A percentile compares a stretch with the other conserved stretches of the same genome.
These are phyloP conservation scores for Rhinella marina DNA, from an alignment of 2,797 vertebrate species.

Conservation along the genomic window DNA sequence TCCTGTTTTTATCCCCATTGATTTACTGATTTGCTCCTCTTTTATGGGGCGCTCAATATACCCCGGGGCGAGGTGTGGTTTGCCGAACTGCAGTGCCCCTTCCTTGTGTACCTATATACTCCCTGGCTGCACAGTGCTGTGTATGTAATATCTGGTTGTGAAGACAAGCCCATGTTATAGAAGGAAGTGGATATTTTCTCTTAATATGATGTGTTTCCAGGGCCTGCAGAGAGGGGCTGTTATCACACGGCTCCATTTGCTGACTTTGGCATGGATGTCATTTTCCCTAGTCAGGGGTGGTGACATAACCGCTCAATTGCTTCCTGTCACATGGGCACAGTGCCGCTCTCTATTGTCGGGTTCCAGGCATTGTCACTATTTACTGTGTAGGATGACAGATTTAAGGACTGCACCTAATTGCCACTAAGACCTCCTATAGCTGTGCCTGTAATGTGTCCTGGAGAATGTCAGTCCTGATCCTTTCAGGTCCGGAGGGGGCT, in stretches of 20 bases:
- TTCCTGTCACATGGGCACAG: conserved; percentile 1
- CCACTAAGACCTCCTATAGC: too few relatives aligned
- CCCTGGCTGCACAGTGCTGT: too few relatives aligned
- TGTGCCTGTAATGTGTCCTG: too few relatives aligned
- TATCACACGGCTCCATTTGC: conserved; percentile 11
- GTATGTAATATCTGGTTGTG: too few relatives aligned
- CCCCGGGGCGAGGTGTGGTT: too few relatives aligned
- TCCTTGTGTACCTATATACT: too few relatives aligned
- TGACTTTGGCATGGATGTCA: background rate
- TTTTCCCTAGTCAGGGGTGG: conserved; percentile 15
- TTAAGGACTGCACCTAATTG: background rate
- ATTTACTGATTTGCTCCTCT: too few relatives aligned
- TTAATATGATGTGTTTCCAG: background rate
- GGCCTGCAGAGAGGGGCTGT: background rate
- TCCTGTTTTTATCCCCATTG: too few relatives aligned
- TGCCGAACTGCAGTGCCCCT: too few relatives aligned
- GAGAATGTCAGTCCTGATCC: too few relatives aligned
- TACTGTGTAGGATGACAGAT: background rate
- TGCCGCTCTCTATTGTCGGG: background rate
- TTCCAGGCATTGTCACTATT: conserved; percentile 7
- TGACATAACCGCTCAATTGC: conserved; percentile 1
- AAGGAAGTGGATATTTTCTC: background rate
- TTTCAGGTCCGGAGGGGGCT: too few relatives aligned
- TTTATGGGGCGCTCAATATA: too few relatives aligned
- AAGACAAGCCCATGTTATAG: background rate